Evolutionary conservation across 2,797 vertebrate genomes (phyloP).

Genomic region (Sitta carolinensis): DNA sequence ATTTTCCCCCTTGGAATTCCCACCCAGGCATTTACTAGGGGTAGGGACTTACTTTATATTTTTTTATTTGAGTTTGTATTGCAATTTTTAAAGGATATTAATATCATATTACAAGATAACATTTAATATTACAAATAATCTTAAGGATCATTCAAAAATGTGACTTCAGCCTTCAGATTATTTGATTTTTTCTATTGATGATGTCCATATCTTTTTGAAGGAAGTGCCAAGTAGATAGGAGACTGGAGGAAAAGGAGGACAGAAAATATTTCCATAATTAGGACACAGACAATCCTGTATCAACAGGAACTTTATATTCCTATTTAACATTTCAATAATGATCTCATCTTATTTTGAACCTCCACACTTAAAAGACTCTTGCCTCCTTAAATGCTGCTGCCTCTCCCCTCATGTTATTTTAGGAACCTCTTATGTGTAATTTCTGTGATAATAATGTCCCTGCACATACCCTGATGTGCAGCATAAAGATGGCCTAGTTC

Average conservation of each 20-base stretch:
- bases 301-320: background rate
- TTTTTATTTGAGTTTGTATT: background rate
- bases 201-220: background rate
- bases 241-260: background rate
- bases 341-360: conserved; percentile 16
- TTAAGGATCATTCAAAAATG: background rate
- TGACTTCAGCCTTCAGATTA: background rate
- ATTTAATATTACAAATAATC: background rate
- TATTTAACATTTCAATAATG: background rate
- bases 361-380: conserved; percentile 6
- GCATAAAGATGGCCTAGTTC: conserved; percentile 45
- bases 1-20: background rate
- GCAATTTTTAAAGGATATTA: background rate
- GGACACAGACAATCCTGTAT: background rate
- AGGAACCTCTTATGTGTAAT: conserved; percentile 11
- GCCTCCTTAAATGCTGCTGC: background rate
- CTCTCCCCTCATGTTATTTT: conserved; percentile 13
- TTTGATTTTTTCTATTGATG: background rate
- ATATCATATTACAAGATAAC: background rate
- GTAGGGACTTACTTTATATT: background rate
- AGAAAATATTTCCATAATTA: background rate
- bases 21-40: background rate
- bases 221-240: background rate
- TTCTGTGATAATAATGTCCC: conserved; percentile 21
- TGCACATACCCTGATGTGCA: background rate